Base-by-base conservation (phyloP, 2,113 vertebrate species). In the Datnioides undecimradiatus region DNA sequence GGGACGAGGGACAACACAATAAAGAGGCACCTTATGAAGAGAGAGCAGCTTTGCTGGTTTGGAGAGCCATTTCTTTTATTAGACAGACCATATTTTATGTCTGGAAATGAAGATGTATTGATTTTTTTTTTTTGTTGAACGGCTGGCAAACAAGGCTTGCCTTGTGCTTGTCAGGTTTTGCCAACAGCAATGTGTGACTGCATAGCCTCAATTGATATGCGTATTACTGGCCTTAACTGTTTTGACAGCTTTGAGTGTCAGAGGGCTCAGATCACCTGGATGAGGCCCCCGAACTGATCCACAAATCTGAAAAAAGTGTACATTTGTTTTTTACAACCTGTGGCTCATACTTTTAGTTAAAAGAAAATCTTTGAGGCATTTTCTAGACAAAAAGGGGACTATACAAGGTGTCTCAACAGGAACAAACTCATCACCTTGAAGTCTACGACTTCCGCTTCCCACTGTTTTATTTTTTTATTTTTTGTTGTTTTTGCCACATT, bases 11-110 rank as follows among this genome's bases (percentile, higher is more conserved):
- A 91, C 90, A 88, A 85, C 82, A 90, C 88, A 80, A 88, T 80
- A 87, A 91, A 93, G 90, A 94, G 90, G 92, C 92, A 93, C 93
- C 89, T 83, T 87, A 82, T 87, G 80, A 90, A 85, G 79, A 90
- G 74, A 89, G 77, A 91, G 91, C 90, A 92, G 89, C 90, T 88
- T 88, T 91, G 86, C 92, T 90, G 87, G 88, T 91, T 79, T 52
- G 51, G 43, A 88, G 87, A 90, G 80, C 74, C 55, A 49, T 86
- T 85, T 82, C 8, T 33, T 76, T 82, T 87, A 77, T 84, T 80
- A 67, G 73, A 69, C 75, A 73, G 80, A 72, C 55, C 14, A 9
- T n/a, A n/a, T n/a, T 16, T 80, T 73, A 54, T 49, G 74, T 84
- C 78, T 75, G 25, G 27, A 85, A 85, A 73, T 64, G 34, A 58